Conservation (phyloP, 2,888 invertebrate genomes). For the Mythimna pallens region DNA sequence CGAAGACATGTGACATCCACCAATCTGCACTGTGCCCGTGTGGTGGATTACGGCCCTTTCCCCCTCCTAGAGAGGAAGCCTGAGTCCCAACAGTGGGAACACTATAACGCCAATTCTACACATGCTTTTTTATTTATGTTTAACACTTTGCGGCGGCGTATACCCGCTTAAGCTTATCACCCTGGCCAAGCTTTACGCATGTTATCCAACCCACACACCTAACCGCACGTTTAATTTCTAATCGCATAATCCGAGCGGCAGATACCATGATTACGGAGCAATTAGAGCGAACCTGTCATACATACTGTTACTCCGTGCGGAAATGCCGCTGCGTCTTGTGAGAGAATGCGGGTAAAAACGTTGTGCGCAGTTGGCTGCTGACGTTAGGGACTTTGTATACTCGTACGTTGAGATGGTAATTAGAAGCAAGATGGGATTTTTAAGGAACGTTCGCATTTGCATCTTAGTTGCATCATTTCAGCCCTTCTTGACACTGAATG, state of each 20-base stretch:
- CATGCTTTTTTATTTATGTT: too few species aligned
- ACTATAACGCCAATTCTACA: too few species aligned
- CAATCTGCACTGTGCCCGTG: too few species aligned
- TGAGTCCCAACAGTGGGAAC: too few species aligned
- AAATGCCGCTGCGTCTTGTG: slow-evolving; percentile 52
- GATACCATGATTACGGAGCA: slow-evolving; percentile 46
- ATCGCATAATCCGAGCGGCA: slow-evolving; percentile 53
- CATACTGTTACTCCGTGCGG: slow-evolving; percentile 67
- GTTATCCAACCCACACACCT: slow-evolving; percentile 51
- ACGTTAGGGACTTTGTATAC: slow-evolving; percentile 12
- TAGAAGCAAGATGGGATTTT: not conserved
- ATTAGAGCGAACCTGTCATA: slow-evolving; percentile 68
- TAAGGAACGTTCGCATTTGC: too few species aligned
- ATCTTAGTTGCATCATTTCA: too few species aligned
- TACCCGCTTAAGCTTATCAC: not conserved
- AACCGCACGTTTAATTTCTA: slow-evolving; percentile 54
- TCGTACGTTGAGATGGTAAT: not conserved
- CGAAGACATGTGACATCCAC: too few species aligned
- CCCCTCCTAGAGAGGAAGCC: too few species aligned
- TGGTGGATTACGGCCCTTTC: too few species aligned
- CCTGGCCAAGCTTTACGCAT: not conserved
- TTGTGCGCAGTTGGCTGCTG: not conserved
- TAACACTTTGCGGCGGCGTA: too few species aligned
- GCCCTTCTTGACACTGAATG: too few species aligned
- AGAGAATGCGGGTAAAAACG: slow-evolving; percentile 54